Percentiles rank a stretch among this genome's conserved stretches.
phyloP scores from a whole-genome alignment of 2,113 vertebrate species.

The Zosterops lateralis region DNA sequence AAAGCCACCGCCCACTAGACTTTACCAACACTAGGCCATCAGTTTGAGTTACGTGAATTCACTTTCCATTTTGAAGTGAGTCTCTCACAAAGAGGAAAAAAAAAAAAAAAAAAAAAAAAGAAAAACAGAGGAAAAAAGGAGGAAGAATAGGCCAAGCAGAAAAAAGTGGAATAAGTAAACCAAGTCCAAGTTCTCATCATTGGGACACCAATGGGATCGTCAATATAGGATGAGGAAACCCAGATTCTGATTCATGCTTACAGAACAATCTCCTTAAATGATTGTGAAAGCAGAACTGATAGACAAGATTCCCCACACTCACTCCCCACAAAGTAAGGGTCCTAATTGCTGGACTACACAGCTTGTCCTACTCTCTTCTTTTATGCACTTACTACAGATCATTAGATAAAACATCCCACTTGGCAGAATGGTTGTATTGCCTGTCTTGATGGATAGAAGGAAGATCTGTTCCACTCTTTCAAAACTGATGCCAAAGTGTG shows the following conservation, averaged over 20 bases:
- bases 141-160: neutral
- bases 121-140: accelerated
- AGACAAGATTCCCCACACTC: neutral
- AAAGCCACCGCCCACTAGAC: neutral
- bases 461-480: neutral
- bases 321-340: neutral
- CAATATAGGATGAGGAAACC: neutral
- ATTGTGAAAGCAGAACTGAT: neutral
- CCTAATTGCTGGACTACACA: neutral
- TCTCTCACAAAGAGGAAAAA: neutral
- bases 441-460: neutral
- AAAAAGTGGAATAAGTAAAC: neutral
- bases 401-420: accelerated
- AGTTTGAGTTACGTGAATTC: neutral
- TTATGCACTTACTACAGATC: neutral
- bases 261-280: neutral
- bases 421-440: neutral
- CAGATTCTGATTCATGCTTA: neutral
- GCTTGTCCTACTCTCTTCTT: neutral
- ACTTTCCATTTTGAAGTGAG: neutral
- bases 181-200: neutral
- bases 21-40: neutral
- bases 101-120: too few species aligned
- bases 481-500: neutral
- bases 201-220: neutral